Evolutionary conservation across 2,113 vertebrate genomes (phyloP), one percentile per base, ranked within the genome.

Genomic region (Ctenomys sociabilis): DNA sequence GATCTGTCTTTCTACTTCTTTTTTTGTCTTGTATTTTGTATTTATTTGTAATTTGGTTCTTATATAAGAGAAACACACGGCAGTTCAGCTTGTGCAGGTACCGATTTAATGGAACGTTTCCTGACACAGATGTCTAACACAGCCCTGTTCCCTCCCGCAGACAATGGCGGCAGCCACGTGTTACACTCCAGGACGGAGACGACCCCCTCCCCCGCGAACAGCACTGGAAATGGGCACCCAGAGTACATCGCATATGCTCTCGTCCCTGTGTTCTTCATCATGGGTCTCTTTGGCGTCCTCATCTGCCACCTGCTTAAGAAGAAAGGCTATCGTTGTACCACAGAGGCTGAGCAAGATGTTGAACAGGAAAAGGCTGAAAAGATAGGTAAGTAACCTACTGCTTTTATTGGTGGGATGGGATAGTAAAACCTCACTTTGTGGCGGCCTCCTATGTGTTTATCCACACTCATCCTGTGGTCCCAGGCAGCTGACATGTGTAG

Each of bases 301-400:
- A 99, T 99, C 98, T 99, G 99, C 95, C 99, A 99, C 90, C 93
- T 99, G 87, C 98, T 99, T 85, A 99, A 99, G 98, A 99, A 98
- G 96, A 99, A 99, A 96, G 99, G 99, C 70, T 99, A 99, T 97
- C 99, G 99, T 32, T 99, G 99, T 98, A 99, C 99, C 40, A 99
- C 99, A 0, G 99, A 99, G 91, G 98, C 98, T 0, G 98, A 99
- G 86, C 97, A 98, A 68, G 97, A 97, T 0, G 59, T 95, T 32
- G 98, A 98, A 66, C 98, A 98, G 10, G 98, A 98, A 80, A 98
- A 98, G 72, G 97, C 98, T 88, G 98, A 98, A 96, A 99, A 98
- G 59, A 99, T 98, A 98, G 99, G 99, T 99, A 98, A 97, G 54
- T 49, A 37, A 13, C 11, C 4, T 28, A 3, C 40, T 85, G 24